Evolutionary conservation across 2,797 vertebrate species (phyloP), one percentile per base, ranked within the genome.

Genomic region (Ispidina lecontei): DNA sequence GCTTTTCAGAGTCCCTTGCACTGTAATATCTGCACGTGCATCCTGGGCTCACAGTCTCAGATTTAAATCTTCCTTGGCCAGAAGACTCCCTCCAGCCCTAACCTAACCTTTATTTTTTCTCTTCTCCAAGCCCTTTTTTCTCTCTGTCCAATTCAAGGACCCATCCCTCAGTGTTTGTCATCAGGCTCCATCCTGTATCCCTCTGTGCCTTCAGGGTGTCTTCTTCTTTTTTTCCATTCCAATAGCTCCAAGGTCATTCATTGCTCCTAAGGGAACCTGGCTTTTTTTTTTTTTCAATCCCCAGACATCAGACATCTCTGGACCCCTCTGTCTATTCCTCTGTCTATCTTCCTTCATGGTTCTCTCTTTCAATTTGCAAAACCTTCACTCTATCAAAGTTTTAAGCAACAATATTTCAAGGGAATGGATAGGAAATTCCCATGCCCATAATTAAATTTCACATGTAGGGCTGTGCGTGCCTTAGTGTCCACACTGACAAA

Each of bases 401-500:
- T 91, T 95, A 95, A 91, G 89, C 84, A 91, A 78, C 84, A 79
- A 91, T 92, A 93, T 96, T 95, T 93, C 84, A 82, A 84, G 90
- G 79, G 81, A 93, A 85, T 7, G 51, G 69, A 94, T 59, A 97
- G 92, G 93, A 94, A 93, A 96, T 95, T 92, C 95, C 88, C 91
- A 94, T 90, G 93, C 84, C 86, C 87, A 67, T 94, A 91, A 95
- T 96, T 95, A 95, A 94, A 94, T 95, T 97, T 94, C 89, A 74
- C 93, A 95, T 91, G 72, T 86, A 79, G 90, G 59, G 83, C 84
- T 89, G 74, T 94, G 71, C 7, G 44, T 89, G 94, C 91, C 78
- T 93, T 80, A 78, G 91, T 74, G 84, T 37, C 84, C 76, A 49
- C 71, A 72, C 80, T 78, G 92, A 95, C 91, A 92, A 88, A 93